Evolutionary conservation across 2,113 vertebrate genomes (phyloP).

Genomic region (Genyomyrus donnyi): DNA sequence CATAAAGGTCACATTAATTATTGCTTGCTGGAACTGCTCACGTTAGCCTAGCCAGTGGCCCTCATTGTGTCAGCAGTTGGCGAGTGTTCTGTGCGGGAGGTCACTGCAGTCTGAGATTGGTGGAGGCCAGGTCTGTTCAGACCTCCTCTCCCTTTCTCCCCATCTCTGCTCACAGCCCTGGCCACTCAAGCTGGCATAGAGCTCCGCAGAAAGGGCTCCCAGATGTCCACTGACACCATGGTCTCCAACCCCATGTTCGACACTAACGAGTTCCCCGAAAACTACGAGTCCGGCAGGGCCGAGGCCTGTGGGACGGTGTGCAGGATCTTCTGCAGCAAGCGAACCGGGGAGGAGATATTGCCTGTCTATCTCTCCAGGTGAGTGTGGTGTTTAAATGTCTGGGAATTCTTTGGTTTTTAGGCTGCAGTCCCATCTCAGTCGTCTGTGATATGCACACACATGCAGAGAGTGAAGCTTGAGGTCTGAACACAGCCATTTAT

Average conservation of each 20-base stretch:
- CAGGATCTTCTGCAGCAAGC: conserved; percentile 98
- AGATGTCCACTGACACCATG: conserved; percentile 91
- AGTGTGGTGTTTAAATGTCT: conserved; percentile 22
- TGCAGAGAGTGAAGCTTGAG: neutral
- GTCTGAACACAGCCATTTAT: neutral
- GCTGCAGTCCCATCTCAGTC: neutral
- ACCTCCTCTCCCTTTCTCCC: conserved; percentile 44
- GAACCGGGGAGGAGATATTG: conserved; percentile 94
- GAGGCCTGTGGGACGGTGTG: conserved; percentile 92
- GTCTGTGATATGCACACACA: neutral
- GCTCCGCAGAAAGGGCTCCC: conserved; percentile 84
- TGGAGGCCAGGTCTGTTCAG: conserved; percentile 42
- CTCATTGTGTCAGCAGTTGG: neutral
- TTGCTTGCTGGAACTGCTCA: neutral
- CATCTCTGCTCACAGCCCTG: conserved; percentile 70
- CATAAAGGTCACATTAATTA: neutral
- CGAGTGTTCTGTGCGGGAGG: conserved; percentile 84
- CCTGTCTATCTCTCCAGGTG: conserved; percentile 94
- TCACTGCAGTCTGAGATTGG: conserved; percentile 58
- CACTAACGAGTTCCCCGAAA: conserved; percentile 86
- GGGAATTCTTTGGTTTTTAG: neutral
- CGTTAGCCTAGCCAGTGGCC: neutral
- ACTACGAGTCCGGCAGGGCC: conserved; percentile 88
- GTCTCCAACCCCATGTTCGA: conserved; percentile 85
- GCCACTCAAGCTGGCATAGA: conserved; percentile 83